Evolutionary conservation across 1,140 invertebrate species (phyloP), one percentile per base, ranked within the genome.

Genomic region (Cardiocondyla obscurior): DNA sequence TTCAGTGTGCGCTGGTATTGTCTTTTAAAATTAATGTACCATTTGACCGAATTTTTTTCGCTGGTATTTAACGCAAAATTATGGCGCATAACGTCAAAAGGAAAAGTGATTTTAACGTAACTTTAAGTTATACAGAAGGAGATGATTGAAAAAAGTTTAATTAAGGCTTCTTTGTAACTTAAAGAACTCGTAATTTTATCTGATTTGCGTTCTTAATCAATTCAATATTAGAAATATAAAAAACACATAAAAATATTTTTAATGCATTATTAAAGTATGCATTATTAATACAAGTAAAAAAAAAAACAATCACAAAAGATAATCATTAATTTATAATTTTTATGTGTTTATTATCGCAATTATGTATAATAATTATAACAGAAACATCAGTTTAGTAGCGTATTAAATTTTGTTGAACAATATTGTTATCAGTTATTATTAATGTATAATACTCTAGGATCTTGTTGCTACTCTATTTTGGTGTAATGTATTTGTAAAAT

Each of bases 101-200:
- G 49, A 55, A 79, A 69, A 42, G 33, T 36, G 46, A 25, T 53
- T 79, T 69, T 79, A 79, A 79, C 69, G 74, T 16, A 67, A 67
- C 22, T 77, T 39, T 5, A 16, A 42, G 33, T 62, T 39, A 25
- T 16, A 19, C 19, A 22, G 44, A 67, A 28, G 67, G 46, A 69
- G 62, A 69, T 67, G 74, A 79, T 79, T 62, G 74, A 79, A 79
- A 49, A 79, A 67, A 51, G 69, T 79, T 79, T 79, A 79, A 79
- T 79, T 79, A 79, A 79, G n/a, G 62, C 46, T 39, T 0, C 7
- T 7, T 16, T 60, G 55, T 16, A 28, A 65, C 30, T 77, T 65
- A 51, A 67, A 77, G 33, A 53, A 77, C 46, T 51, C 14, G 30
- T 22, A 33, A 44, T 53, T 12, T 16, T 33, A 46, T 79, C 39